Percentiles rank a stretch among this genome's conserved stretches.
Conservation (phyloP, 2,888 invertebrate genomes). For the Orchesellides sinensis region DNA sequence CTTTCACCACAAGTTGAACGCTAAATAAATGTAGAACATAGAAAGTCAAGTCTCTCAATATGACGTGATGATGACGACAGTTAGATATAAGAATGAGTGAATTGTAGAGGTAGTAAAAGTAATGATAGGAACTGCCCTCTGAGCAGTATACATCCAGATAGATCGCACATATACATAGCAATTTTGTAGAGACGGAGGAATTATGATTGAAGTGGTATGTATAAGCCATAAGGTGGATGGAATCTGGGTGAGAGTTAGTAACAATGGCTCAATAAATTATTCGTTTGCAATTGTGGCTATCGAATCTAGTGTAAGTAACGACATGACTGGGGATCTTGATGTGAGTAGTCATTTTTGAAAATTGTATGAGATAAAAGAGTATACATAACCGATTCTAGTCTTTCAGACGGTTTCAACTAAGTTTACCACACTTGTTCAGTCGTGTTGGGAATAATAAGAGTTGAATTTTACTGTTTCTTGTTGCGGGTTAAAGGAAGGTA, state of each 20-base stretch:
- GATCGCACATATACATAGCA: too few relatives aligned
- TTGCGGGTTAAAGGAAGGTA: background rate
- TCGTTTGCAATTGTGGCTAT: conserved; percentile 2
- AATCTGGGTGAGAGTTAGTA: conserved; percentile 3
- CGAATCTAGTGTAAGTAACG: conserved; percentile 19
- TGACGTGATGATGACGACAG: background rate
- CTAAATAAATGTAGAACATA: conserved; percentile 4
- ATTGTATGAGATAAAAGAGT: background rate
- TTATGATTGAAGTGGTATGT: too few relatives aligned
- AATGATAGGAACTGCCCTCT: too few relatives aligned
- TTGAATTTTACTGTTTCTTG: background rate
- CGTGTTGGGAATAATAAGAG: background rate
- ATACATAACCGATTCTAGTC: too few relatives aligned
- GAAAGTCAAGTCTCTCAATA: background rate
- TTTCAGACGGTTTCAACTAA: background rate
- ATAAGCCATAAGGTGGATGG: too few relatives aligned
- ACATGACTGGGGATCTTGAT: background rate
- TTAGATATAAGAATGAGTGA: background rate
- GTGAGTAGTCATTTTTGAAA: conserved; percentile 1
- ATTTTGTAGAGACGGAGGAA: too few relatives aligned
- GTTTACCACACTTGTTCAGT: background rate
- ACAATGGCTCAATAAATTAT: conserved; percentile 29
- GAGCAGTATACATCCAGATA: too few relatives aligned
- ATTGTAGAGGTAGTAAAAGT: background rate
- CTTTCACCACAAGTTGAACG: conserved; percentile 21